These are phyloP conservation scores for Halocaridina rubra DNA, from an alignment of 2,888 invertebrate species.

Conservation along the genomic window DNA sequence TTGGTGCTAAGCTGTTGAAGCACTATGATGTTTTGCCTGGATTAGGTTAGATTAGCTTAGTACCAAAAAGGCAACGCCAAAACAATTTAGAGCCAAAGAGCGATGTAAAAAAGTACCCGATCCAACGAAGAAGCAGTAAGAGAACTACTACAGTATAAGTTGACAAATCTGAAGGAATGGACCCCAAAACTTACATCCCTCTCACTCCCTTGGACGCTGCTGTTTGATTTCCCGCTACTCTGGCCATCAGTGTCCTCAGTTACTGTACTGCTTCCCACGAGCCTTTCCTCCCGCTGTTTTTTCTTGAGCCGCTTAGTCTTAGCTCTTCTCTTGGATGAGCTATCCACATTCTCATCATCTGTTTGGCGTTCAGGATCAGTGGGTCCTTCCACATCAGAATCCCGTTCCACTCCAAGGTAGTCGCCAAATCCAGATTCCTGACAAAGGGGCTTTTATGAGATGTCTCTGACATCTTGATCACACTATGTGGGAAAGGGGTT, in stretches of 20 bases:
- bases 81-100: too few species aligned
- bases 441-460: neutral
- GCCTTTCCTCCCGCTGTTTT: slow-evolving; percentile 5
- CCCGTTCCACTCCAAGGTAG: slow-evolving; percentile 18
- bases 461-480: too few species aligned
- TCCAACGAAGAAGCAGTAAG: too few species aligned
- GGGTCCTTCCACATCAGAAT: slow-evolving; percentile 44
- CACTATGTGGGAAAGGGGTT: neutral
- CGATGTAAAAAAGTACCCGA: too few species aligned
- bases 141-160: too few species aligned
- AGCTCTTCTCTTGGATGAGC: slow-evolving; percentile 9
- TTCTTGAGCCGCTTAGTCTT: neutral
- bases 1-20: too few species aligned
- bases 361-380: slow-evolving; percentile 50
- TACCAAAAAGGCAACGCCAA: too few species aligned
- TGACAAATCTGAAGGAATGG: too few species aligned
- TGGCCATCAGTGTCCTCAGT: neutral
- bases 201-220: neutral
- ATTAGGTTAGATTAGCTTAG: too few species aligned
- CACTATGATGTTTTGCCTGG: too few species aligned
- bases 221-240: neutral
- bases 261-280: neutral
- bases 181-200: neutral
- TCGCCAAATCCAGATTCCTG: slow-evolving; percentile 52
- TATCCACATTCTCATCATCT: slow-evolving; percentile 28